Evolutionary conservation across 2,113 vertebrate genomes (phyloP).

Genomic region (Silurus asotus): DNA sequence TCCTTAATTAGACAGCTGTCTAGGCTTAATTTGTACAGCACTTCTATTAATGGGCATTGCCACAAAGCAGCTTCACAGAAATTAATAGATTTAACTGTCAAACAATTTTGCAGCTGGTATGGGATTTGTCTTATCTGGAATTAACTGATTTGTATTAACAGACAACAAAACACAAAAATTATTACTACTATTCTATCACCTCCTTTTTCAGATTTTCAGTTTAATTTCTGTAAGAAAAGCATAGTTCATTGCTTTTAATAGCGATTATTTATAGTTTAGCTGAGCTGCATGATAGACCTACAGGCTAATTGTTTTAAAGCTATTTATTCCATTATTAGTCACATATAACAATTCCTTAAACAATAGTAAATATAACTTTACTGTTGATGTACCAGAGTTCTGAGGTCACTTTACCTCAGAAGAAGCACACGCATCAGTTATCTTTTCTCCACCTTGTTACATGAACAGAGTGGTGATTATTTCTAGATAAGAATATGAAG

Average conservation of each 20-base stretch:
- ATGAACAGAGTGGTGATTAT: background rate
- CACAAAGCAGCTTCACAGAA: no score
- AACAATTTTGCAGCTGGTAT: background rate
- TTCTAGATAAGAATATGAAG: background rate
- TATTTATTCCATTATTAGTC: background rate
- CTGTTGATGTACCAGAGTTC: background rate
- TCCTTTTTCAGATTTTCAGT: background rate
- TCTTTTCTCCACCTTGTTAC: background rate
- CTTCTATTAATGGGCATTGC: no score
- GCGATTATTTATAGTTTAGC: background rate
- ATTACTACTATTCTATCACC: background rate
- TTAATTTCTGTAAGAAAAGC: background rate
- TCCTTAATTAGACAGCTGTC: background rate
- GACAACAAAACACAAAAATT: background rate
- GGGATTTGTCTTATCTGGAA: background rate
- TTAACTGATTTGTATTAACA: background rate
- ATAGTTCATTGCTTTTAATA: background rate
- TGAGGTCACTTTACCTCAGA: background rate
- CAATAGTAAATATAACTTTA: background rate
- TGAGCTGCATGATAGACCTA: background rate
- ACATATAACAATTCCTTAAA: background rate
- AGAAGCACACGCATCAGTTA: background rate
- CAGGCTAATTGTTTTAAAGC: background rate
- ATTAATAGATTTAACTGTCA: no score
- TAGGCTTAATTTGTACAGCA: background rate